Evolutionary conservation across 2,888 invertebrate species (phyloP).

Genomic region (Silvanus unidentatus): DNA sequence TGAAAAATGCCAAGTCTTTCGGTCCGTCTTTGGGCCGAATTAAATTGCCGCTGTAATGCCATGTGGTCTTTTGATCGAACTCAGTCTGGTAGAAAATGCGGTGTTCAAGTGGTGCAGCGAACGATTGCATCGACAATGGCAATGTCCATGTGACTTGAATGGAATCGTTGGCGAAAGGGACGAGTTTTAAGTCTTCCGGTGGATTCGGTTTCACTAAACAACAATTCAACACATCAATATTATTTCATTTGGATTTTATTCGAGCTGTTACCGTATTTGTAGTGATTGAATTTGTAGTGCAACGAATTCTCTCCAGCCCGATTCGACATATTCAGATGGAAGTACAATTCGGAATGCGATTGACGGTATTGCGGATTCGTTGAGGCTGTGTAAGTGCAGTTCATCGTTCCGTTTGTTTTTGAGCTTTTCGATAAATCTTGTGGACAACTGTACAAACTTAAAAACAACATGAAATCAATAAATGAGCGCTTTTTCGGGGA

Average conservation of each 20-base stretch:
- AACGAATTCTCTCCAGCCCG: conserved; percentile 51
- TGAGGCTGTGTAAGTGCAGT: conserved; percentile 49
- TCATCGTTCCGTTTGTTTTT: conserved; percentile 20
- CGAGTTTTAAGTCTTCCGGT: conserved; percentile 46
- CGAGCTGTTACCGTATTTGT: conserved; percentile 39
- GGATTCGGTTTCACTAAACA: conserved; percentile 43
- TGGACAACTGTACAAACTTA: too few relatives aligned
- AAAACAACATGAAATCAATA: too few relatives aligned
- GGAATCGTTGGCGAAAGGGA: conserved; percentile 47
- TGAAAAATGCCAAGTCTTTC: too few relatives aligned
- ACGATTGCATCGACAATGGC: conserved; percentile 46
- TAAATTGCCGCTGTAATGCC: conserved; percentile 31
- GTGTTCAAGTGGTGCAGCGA: conserved; percentile 49
- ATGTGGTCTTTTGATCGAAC: conserved; percentile 38
- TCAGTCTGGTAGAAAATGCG: conserved; percentile 51
- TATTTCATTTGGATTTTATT: background rate
- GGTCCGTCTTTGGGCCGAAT: too few relatives aligned
- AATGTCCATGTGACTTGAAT: conserved; percentile 49
- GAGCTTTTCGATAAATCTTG: too few relatives aligned
- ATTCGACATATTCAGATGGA: conserved; percentile 58
- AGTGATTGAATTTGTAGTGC: conserved; percentile 56
- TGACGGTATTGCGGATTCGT: conserved; percentile 53
- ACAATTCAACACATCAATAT: conserved; percentile 1
- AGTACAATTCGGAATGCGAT: conserved; percentile 50
- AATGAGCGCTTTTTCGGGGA: too few relatives aligned